phyloP scores from a whole-genome alignment of 2,113 vertebrate species.

The Pseudonaja textilis region DNA sequence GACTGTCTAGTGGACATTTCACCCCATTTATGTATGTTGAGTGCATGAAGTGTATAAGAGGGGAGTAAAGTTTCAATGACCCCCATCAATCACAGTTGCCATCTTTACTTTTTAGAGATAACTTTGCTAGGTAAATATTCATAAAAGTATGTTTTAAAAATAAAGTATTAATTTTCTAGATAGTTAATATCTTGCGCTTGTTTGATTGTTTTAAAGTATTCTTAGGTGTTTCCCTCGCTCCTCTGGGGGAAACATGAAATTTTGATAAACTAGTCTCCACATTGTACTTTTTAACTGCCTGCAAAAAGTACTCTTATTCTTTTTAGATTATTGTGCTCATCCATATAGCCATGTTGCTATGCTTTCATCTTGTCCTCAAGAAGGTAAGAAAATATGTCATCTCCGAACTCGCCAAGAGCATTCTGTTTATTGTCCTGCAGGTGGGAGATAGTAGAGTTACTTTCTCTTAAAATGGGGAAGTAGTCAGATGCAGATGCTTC shows the following conservation, averaged over 20 bases:
- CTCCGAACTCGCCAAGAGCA: not conserved
- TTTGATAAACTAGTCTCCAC: slow-evolving; percentile 32
- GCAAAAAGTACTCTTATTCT: slow-evolving; percentile 51
- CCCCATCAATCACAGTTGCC: not conserved
- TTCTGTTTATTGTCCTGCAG: not conserved
- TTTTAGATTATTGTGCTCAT: not conserved
- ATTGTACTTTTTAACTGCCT: slow-evolving; percentile 59
- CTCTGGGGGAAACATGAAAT: not conserved
- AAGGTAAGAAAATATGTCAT: not conserved
- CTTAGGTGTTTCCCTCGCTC: not conserved
- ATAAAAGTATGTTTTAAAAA: not conserved
- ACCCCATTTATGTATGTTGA: not conserved
- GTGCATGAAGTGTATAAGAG: not conserved
- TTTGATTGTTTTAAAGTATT: not conserved
- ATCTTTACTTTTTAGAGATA: not conserved
- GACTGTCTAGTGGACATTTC: not conserved
- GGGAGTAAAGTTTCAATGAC: not conserved
- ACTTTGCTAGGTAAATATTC: not conserved
- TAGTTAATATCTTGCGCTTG: not conserved
- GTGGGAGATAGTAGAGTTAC: not conserved
- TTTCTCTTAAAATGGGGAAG: not conserved
- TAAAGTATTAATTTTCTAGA: not conserved
- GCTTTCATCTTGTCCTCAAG: not conserved
- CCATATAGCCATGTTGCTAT: not conserved
- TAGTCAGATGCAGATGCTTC: not conserved